Evolutionary conservation across 1,140 invertebrate genomes (phyloP).

Genomic region (Drosophila rhopaloa): DNA sequence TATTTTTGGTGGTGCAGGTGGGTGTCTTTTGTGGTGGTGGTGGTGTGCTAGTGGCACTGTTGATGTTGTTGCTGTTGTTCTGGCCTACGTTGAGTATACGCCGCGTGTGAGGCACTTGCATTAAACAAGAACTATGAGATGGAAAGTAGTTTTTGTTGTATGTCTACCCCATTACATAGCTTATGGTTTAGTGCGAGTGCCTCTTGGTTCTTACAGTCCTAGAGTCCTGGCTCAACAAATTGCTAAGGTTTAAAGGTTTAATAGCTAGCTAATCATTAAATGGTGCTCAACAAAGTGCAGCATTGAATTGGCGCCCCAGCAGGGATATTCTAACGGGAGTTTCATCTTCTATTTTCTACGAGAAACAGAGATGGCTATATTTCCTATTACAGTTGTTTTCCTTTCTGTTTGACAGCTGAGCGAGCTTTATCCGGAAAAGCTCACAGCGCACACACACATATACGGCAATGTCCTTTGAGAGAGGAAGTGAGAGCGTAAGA

Average conservation of each 20-base stretch:
- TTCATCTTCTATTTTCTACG: constrained; percentile 8
- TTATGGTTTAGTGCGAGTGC: constrained; percentile 63
- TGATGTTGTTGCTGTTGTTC: constrained; percentile 37
- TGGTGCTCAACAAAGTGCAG: constrained; percentile 41
- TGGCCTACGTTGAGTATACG: constrained; percentile 68
- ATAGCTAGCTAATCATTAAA: constrained; percentile 12
- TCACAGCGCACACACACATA: background rate
- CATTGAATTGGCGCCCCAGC: constrained; percentile 16
- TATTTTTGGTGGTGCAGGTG: constrained; percentile 25
- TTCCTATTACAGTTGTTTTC: constrained; percentile 15
- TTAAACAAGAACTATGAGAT: constrained; percentile 52
- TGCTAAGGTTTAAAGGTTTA: constrained; percentile 10
- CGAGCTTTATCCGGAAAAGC: constrained; percentile 41
- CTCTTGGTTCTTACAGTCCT: constrained; percentile 61
- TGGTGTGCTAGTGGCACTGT: constrained; percentile 23
- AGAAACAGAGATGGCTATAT: constrained; percentile 25
- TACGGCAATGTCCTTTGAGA: constrained; percentile 17
- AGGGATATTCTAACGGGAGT: constrained; percentile 22
- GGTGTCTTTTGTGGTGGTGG: constrained; percentile 20
- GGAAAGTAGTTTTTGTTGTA: background rate
- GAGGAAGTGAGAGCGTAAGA: constrained; percentile 16
- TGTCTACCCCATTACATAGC: constrained; percentile 19
- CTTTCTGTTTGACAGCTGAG: constrained; percentile 30
- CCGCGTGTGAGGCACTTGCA: constrained; percentile 54
- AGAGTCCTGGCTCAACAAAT: constrained; percentile 41